These are phyloP conservation scores for Embidobia sp. DNA, from an alignment of 2,888 invertebrate species.

Conservation along the genomic window DNA sequence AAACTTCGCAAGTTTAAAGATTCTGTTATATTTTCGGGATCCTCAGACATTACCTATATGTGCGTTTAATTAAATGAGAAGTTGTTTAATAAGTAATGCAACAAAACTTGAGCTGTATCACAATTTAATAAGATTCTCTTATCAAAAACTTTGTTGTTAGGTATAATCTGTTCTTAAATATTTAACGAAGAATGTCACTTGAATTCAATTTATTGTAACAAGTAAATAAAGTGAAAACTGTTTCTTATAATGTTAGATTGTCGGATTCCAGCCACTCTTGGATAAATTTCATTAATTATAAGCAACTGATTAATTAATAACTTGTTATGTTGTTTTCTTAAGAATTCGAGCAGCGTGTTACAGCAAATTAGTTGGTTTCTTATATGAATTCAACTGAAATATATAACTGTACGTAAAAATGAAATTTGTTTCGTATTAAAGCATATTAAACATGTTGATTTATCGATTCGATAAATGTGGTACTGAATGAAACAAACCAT, in stretches of 20 bases:
- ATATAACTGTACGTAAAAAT: no score
- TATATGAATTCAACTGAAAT: no score
- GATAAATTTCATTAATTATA: no score
- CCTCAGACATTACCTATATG: constrained; percentile 15
- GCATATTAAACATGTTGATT: no score
- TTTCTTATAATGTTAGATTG: neutral
- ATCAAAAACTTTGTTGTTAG: constrained; percentile 10
- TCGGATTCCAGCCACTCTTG: no score
- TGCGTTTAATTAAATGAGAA: constrained; percentile 34
- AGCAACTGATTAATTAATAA: no score
- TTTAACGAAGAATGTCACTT: constrained; percentile 4
- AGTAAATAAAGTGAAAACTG: neutral
- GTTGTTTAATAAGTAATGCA: constrained; percentile 32
- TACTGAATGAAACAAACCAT: no score
- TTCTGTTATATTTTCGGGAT: constrained; percentile 15
- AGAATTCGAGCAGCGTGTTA: no score
- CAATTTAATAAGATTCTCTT: constrained; percentile 28
- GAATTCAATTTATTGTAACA: neutral
- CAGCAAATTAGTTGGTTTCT: no score
- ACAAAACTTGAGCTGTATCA: constrained; percentile 18
- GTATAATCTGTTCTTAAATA: constrained; percentile 12
- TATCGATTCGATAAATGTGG: no score
- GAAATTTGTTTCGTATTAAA: no score
- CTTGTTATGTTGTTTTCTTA: no score
- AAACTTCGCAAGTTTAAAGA: constrained; percentile 22